Base-by-base conservation (phyloP, 1,140 invertebrate genomes). In the Arion vulgaris region DNA sequence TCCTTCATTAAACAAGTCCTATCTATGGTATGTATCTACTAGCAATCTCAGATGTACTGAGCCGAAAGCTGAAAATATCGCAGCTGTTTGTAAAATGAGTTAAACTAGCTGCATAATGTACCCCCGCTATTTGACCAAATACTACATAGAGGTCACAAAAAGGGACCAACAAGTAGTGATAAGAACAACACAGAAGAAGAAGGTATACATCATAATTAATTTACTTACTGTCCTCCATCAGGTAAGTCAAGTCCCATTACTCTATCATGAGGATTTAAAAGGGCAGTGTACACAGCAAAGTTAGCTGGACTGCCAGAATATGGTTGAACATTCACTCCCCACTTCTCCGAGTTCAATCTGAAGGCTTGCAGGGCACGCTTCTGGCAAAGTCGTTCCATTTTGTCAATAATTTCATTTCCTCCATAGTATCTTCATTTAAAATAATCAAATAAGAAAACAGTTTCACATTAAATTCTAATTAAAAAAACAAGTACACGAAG, bases 311-410 rank as follows among this genome's bases (percentile, higher is more conserved):
- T 98, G 1, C 98, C 98, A 39, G 97, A 99, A 90, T 92, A 98
- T 0, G 98, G 97, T 91, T 99, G 98, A 9, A 99, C 98, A 94
- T 99, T 99, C 0, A 98, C 97, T 34, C 98, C 98, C 98, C 98
- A 99, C 92, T 97, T 85, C 75, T 95, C 95, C 7, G 95, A 93
- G 90, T 95, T 94, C 26, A 99, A 92, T 87, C 94, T 95, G 90
- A 95, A 99, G 0, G 96, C 95, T 90, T 97, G 94, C 34, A 99
- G 93, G 28, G 96, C 95, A 77, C 98, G 94, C 88, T 96, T 95
- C 92, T 98, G 97, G 79, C 96, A 96, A 32, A 99, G 91, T 26
- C 95, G 89, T 93, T 99, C 98, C 72, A 99, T 95, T 94, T 98
- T 93, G 94, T 99, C 98, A 86, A 99, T 98, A 87, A 94, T 96